Evolutionary conservation across 2,888 invertebrate genomes (phyloP).

Genomic region (Noctua janthe): DNA sequence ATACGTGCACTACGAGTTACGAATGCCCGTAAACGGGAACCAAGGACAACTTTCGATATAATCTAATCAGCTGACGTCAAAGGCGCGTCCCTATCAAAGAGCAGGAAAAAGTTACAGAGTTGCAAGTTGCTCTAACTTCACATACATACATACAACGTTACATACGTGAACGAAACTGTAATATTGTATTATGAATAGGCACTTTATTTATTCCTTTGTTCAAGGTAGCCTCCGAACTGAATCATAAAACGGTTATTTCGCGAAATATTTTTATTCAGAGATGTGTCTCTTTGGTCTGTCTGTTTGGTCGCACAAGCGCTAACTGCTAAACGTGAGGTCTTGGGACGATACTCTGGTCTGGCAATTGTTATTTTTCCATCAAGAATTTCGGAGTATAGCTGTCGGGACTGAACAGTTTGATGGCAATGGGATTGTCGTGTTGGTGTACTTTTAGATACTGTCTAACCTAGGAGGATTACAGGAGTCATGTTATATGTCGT

Average conservation of each 20-base stretch:
- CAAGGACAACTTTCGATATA: conserved; percentile 40
- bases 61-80: conserved; percentile 61
- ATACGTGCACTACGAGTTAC: conserved; percentile 4
- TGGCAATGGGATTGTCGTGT: neutral
- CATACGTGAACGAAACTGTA: conserved; percentile 3
- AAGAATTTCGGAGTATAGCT: neutral
- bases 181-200: conserved; percentile 34
- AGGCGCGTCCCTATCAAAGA: conserved; percentile 49
- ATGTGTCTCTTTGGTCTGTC: neutral
- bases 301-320: neutral
- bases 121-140: conserved; percentile 41
- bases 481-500: neutral
- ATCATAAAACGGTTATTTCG: conserved; percentile 13
- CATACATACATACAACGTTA: conserved; percentile 14
- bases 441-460: neutral
- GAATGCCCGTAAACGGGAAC: conserved; percentile 8
- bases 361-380: neutral
- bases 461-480: neutral
- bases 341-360: neutral
- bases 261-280: neutral
- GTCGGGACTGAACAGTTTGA: neutral
- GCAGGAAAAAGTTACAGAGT: conserved; percentile 47
- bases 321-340: neutral
- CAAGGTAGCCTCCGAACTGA: conserved; percentile 6
- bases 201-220: conserved; percentile 44